Conservation (phyloP, 2,888 invertebrate species). For the Tenodera sinensis region DNA sequence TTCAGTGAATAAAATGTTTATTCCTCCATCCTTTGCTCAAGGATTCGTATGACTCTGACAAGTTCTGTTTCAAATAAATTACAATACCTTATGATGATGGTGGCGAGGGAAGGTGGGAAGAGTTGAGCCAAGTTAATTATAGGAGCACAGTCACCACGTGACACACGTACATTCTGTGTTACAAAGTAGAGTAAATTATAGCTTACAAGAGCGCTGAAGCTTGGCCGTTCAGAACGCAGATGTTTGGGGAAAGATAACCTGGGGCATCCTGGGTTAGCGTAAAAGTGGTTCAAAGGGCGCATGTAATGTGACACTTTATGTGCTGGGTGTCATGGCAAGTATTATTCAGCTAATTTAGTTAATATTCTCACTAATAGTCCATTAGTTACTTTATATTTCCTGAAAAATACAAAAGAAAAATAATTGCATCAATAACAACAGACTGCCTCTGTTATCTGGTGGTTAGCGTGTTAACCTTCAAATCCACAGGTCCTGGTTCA, state of each 20-base stretch:
- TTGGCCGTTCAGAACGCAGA: background rate
- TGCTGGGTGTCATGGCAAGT: too few species aligned
- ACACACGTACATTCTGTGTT: background rate
- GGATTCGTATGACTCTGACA: background rate
- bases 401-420: too few species aligned
- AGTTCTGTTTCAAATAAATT: slow-evolving; percentile 9
- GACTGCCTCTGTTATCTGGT: too few species aligned
- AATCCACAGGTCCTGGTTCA: too few species aligned
- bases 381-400: too few species aligned
- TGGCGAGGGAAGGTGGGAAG: background rate
- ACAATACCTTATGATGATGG: background rate
- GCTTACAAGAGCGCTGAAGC: slow-evolving; percentile 2
- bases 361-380: too few species aligned
- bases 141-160: background rate
- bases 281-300: background rate
- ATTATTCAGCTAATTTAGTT: too few species aligned
- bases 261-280: background rate
- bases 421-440: too few species aligned
- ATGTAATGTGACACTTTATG: too few species aligned
- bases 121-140: slow-evolving; percentile 1
- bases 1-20: background rate
- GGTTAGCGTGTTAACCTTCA: too few species aligned
- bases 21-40: background rate
- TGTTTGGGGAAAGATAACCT: background rate
- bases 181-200: slow-evolving; percentile 10